Conservation (phyloP, 2,888 invertebrate species). For the Polymixis flavicincta region DNA sequence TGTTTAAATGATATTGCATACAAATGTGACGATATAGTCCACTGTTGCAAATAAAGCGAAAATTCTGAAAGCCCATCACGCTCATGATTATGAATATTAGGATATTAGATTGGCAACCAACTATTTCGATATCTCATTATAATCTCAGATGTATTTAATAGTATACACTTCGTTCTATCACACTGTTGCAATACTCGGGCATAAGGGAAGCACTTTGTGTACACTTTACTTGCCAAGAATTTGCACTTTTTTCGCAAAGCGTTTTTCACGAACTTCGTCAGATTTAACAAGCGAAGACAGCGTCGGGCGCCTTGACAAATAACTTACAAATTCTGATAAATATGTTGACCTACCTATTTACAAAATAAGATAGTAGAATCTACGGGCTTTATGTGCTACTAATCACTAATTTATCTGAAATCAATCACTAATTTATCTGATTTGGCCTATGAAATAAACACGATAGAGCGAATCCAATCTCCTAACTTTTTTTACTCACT, state of each 20-base stretch:
- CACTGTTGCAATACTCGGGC: conserved; percentile 17
- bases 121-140: conserved; percentile 4
- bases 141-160: conserved; percentile 4
- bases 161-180: conserved; percentile 6
- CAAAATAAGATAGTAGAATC: not conserved
- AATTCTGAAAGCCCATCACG: not conserved
- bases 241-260: conserved; percentile 53
- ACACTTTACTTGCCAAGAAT: conserved; percentile 77
- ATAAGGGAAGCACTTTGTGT: conserved; percentile 34
- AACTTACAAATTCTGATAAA: conserved; percentile 59
- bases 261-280: conserved; percentile 71
- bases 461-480: conserved; percentile 19
- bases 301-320: conserved; percentile 74
- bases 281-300: conserved; percentile 73
- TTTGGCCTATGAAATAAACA: conserved; percentile 15
- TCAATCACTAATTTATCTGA: conserved; percentile 17
- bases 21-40: not conserved
- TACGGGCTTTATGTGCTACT: not conserved
- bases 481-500: not conserved
- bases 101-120: not conserved
- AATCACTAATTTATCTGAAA: conserved; percentile 17
- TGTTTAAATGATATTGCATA: too few relatives aligned
- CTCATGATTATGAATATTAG: conserved; percentile 1
- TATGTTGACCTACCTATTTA: conserved; percentile 15
- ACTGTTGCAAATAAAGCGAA: too few relatives aligned